Evolutionary conservation across 2,888 invertebrate genomes (phyloP).

Genomic region (Euplagia quadripunctaria): DNA sequence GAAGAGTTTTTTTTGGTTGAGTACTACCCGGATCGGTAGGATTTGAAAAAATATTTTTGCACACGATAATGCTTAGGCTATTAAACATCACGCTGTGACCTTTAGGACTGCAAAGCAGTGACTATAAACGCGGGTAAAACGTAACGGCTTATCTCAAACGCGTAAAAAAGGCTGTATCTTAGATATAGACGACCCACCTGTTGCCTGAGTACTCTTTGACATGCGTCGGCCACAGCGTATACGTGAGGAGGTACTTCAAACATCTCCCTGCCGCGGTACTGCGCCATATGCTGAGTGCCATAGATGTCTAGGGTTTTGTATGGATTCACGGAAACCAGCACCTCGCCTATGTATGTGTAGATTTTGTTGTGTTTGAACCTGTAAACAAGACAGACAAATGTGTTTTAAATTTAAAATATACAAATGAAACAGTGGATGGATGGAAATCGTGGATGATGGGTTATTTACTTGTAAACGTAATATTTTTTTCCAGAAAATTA

Average conservation of each 20-base stretch:
- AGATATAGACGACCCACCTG: constrained; percentile 72
- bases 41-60: too few species aligned
- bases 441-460: too few species aligned
- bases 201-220: constrained; percentile 97
- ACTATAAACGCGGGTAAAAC: too few species aligned
- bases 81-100: too few species aligned
- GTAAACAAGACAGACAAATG: constrained; percentile 66
- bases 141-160: background rate
- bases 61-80: too few species aligned
- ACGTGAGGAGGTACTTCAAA: constrained; percentile 99
- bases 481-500: too few species aligned
- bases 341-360: constrained; percentile 99
- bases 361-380: constrained; percentile 97
- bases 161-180: background rate
- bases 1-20: too few species aligned
- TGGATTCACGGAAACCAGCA: constrained; percentile 98
- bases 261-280: constrained; percentile 96
- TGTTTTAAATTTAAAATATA: background rate
- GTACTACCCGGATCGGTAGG: too few species aligned
- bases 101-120: too few species aligned
- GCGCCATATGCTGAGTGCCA: constrained; percentile 93
- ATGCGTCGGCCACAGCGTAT: constrained; percentile 98
- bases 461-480: too few species aligned
- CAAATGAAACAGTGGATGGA: too few species aligned
- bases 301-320: constrained; percentile 98